Percentiles rank a stretch among this genome's conserved stretches.
Evolutionary conservation across 2,888 invertebrate species (phyloP).

Genomic region (Polyploca ridens): DNA sequence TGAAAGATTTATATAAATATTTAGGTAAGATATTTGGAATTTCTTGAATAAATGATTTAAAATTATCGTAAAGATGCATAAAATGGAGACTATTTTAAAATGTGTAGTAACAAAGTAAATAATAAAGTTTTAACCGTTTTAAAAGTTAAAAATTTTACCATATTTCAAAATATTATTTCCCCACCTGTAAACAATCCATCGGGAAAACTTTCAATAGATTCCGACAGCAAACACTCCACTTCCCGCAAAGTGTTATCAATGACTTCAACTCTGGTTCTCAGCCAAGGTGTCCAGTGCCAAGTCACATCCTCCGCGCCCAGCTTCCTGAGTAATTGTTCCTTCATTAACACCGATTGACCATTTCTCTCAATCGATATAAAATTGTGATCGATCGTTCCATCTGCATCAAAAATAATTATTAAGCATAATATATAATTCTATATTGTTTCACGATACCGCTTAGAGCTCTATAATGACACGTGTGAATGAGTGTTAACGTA

Average conservation of each 20-base stretch:
- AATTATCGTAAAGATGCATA: too few relatives aligned
- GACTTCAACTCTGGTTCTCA: slow-evolving; percentile 62
- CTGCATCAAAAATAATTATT: slow-evolving; percentile 35
- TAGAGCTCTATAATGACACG: not conserved
- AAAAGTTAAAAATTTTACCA: too few relatives aligned
- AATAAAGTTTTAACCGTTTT: not conserved
- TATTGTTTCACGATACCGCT: not conserved
- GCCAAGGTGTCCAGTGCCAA: slow-evolving; percentile 80
- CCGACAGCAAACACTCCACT: slow-evolving; percentile 41
- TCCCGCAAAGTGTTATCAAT: slow-evolving; percentile 55
- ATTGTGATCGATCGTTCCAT: slow-evolving; percentile 44
- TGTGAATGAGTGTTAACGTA: slow-evolving; percentile 13
- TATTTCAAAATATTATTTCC: slow-evolving; percentile 15
- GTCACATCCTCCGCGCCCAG: slow-evolving; percentile 55
- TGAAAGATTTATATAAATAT: too few relatives aligned
- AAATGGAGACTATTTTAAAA: not conserved
- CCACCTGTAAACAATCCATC: slow-evolving; percentile 70
- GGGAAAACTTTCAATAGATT: slow-evolving; percentile 85
- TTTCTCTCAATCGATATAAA: slow-evolving; percentile 47
- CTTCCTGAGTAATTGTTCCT: slow-evolving; percentile 56
- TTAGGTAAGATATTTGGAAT: too few relatives aligned
- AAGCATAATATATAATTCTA: not conserved
- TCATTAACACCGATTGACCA: slow-evolving; percentile 62
- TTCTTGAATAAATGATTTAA: too few relatives aligned
- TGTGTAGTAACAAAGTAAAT: not conserved